Evolutionary conservation across 2,888 invertebrate species (phyloP).

Genomic region (Melieria crassipennis): DNA sequence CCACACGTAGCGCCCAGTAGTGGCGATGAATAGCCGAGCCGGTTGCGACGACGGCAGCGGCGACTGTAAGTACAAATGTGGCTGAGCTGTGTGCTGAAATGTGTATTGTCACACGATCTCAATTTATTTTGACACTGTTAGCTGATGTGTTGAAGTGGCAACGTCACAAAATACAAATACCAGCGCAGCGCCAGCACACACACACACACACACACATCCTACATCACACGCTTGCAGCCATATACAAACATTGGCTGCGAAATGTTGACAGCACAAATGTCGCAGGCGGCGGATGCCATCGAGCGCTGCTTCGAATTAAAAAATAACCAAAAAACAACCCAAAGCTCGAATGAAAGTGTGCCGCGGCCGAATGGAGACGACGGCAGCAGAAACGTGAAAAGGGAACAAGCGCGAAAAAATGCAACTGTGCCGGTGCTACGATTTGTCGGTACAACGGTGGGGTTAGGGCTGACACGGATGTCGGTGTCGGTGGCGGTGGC

Average conservation of each 20-base stretch:
- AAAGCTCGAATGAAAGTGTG: neutral
- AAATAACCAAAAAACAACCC: neutral
- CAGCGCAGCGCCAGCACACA: slow-evolving; percentile 5
- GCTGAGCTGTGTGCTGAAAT: neutral
- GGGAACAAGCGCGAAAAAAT: neutral
- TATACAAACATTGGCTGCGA: slow-evolving; percentile 3
- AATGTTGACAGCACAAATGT: slow-evolving; percentile 4
- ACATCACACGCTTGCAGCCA: neutral
- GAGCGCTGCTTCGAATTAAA: too few species aligned
- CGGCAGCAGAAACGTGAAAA: neutral
- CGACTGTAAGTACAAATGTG: neutral
- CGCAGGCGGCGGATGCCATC: neutral
- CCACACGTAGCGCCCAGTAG: neutral
- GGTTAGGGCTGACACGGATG: neutral
- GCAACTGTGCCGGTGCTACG: neutral
- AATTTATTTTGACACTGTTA: slow-evolving; percentile 39
- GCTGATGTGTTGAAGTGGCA: slow-evolving; percentile 33
- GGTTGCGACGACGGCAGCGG: too few species aligned
- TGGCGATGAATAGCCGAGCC: too few species aligned
- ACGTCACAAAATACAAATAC: slow-evolving; percentile 12
- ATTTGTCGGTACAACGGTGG: neutral
- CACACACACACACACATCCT: neutral
- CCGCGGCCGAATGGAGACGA: neutral
- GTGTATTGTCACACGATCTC: slow-evolving; percentile 32
- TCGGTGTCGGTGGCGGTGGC: neutral